Evolutionary conservation across 1,140 invertebrate genomes (phyloP).

Genomic region (Holcopasites calliopsidis): DNA sequence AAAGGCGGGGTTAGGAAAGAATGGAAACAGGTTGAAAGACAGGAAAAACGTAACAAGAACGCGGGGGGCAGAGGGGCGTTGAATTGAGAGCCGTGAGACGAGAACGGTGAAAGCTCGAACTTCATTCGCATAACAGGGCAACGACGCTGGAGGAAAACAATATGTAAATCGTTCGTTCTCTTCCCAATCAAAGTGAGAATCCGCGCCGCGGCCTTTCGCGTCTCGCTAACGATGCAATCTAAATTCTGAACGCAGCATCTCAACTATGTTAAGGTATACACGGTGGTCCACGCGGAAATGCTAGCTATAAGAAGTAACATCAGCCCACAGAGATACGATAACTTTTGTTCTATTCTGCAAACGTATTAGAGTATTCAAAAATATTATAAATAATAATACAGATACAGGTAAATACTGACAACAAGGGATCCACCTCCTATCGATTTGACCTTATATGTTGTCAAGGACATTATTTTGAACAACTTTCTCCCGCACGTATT

Average conservation of each 20-base stretch:
- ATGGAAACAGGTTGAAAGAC: too few relatives aligned
- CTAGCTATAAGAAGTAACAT: too few relatives aligned
- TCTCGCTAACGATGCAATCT: conserved; percentile 66
- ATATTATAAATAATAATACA: too few relatives aligned
- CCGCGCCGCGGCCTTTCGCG: conserved; percentile 44
- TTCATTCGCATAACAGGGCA: conserved; percentile 60
- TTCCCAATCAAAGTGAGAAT: conserved; percentile 63
- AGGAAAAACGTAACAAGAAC: not conserved
- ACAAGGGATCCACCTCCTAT: too few relatives aligned
- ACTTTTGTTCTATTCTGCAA: too few relatives aligned
- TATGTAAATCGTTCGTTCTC: conserved; percentile 65
- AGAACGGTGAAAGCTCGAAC: conserved; percentile 38
- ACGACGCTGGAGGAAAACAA: conserved; percentile 61
- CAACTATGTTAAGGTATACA: conserved; percentile 20
- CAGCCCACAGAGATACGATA: too few relatives aligned
- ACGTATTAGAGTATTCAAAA: too few relatives aligned
- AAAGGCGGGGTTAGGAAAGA: not conserved
- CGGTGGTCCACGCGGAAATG: too few relatives aligned
- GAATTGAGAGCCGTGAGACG: conserved; percentile 6
- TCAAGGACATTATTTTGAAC: too few relatives aligned
- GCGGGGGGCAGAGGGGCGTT: not conserved
- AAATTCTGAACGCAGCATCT: conserved; percentile 58
- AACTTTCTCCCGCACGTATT: too few relatives aligned
- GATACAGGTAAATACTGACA: too few relatives aligned
- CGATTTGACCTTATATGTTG: too few relatives aligned